These are phyloP conservation scores for Geophilus truncorum DNA, from an alignment of 2,888 invertebrate genomes.

Conservation along the genomic window DNA sequence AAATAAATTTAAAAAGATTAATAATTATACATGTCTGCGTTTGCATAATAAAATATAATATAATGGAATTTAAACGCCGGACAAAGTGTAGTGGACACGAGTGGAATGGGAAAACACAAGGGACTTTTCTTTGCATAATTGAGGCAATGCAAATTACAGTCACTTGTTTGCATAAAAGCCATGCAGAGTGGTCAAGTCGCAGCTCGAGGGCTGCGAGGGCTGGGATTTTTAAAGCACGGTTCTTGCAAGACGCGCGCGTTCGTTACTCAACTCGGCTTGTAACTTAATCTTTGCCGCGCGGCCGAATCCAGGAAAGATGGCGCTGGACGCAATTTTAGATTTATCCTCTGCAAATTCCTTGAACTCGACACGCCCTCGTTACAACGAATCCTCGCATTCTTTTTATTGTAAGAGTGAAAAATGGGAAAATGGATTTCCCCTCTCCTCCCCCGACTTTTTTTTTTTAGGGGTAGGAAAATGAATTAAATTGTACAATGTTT, in stretches of 20 bases:
- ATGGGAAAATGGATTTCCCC: not conserved
- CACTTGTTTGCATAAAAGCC: too few relatives aligned
- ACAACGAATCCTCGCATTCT: not conserved
- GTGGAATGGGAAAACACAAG: not conserved
- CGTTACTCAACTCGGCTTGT: too few relatives aligned
- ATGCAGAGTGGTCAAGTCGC: not conserved
- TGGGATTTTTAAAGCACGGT: not conserved
- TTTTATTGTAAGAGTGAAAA: not conserved
- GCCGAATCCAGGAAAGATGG: not conserved
- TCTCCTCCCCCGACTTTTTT: not conserved
- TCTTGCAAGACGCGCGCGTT: not conserved
- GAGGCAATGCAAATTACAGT: not conserved
- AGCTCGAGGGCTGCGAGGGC: not conserved
- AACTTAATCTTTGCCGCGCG: constrained; percentile 10
- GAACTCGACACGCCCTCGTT: not conserved
- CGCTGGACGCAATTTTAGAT: not conserved
- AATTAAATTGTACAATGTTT: not conserved
- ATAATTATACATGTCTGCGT: too few relatives aligned
- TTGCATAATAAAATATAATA: too few relatives aligned
- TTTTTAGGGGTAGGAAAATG: not conserved
- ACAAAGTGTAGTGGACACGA: not conserved
- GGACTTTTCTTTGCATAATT: not conserved
- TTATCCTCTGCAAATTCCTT: not conserved
- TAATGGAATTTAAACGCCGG: not conserved
- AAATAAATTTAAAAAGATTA: too few relatives aligned